Evolutionary conservation across 2,888 invertebrate species (phyloP).

Genomic region (Tetranychus truncatus): DNA sequence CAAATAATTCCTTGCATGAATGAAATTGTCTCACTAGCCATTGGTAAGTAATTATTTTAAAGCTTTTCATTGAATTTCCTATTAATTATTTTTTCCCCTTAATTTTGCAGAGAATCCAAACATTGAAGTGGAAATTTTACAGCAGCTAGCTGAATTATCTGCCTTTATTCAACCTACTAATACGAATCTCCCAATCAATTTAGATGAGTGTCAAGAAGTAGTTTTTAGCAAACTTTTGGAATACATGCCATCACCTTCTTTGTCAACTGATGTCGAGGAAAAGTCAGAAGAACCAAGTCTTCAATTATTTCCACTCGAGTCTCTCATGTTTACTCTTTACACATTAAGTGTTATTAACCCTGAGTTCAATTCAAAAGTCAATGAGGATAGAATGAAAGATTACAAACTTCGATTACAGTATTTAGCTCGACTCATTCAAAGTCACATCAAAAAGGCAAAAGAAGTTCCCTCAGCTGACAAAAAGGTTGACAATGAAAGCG

Average conservation of each 20-base stretch:
- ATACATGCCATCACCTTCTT: constrained; percentile 69
- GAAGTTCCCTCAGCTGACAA: constrained; percentile 45
- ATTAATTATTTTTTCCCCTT: no score
- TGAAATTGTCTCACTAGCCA: not conserved
- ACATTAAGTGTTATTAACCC: constrained; percentile 60
- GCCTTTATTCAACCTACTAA: constrained; percentile 53
- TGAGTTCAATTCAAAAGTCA: constrained; percentile 47
- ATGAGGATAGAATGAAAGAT: constrained; percentile 52
- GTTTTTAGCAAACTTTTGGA: constrained; percentile 58
- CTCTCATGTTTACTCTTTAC: constrained; percentile 55
- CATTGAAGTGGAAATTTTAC: constrained; percentile 54
- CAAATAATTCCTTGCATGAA: constrained; percentile 51
- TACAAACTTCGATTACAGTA: constrained; percentile 70
- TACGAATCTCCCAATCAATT: constrained; percentile 33
- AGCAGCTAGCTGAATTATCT: constrained; percentile 67
- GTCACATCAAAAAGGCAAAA: constrained; percentile 53
- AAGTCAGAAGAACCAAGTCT: constrained; percentile 51
- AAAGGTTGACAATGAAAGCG: constrained; percentile 44
- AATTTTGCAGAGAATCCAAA: constrained; percentile 36
- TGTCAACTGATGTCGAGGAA: constrained; percentile 39
- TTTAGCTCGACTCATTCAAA: constrained; percentile 75
- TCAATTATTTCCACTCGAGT: constrained; percentile 82
- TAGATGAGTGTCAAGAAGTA: constrained; percentile 41
- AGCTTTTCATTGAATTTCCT: no score
- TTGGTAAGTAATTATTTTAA: not conserved